Evolutionary conservation across 1,140 invertebrate species (phyloP), one percentile per base, ranked within the genome.

Genomic region (Nymphalis io): DNA sequence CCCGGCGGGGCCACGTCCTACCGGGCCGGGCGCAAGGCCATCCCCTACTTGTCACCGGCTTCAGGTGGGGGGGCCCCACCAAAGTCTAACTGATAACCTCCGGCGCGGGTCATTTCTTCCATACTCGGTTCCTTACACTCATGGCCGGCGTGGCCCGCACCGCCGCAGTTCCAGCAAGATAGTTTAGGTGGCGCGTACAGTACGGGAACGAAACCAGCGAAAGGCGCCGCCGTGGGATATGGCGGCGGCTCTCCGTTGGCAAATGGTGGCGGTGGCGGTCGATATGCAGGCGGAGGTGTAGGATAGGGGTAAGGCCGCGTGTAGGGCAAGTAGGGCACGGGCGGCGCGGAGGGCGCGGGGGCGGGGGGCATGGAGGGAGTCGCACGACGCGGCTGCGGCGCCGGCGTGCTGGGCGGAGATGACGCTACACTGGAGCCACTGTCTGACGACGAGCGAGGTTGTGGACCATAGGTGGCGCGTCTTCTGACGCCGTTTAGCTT

Each of bases 101-200:
- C 93, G 55, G 93, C 93, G 65, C 94, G 93, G 11, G 96, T 97
- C 82, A 97, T 95, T 87, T 97, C 96, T 83, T 98, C 97, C 93
- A 98, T 97, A 8, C 96, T 96, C 62, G 95, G 94, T 83, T 97
- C 96, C 73, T 95, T 95, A 85, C 97, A 98, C 42, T 98, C 97
- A 68, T 93, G 89, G 1, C 96, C 96, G n/a, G 93, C 92, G 86
- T 98, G 97, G 62, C 92, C 95, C 58, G 93, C 93, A 33, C 94
- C 95, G 44, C 96, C 96, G 88, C 96, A 96, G 81, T 96, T 96
- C 87, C 94, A 96, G 79, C 94, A 95, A 16, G 93, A 94, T 3
- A 93, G 75, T 80, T 91, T 91, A 72, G 83, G 94, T 60, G 94
- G 91, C 78, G 94, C 93, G 76, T 92, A 88, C 62, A 94, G 80